These are phyloP conservation scores for Thecocarcelia acutangulata DNA, from an alignment of 2,888 invertebrate genomes.

Conservation along the genomic window DNA sequence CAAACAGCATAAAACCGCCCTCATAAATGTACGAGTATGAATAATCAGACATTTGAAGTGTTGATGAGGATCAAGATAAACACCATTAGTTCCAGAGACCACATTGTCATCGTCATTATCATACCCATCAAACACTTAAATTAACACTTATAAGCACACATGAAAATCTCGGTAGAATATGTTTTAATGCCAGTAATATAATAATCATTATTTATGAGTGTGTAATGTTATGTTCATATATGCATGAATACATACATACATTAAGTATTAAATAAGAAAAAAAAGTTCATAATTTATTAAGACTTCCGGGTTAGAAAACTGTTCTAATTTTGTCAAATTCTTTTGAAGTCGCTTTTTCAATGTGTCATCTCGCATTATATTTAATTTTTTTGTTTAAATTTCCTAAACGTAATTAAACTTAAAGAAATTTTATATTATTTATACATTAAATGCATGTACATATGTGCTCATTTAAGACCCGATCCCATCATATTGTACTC, in stretches of 20 bases:
- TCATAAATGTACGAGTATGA: slow-evolving; percentile 20
- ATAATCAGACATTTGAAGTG: background rate
- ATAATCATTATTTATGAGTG: background rate
- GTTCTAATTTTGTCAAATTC: slow-evolving; percentile 30
- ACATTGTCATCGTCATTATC: slow-evolving; percentile 2
- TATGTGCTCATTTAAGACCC: background rate
- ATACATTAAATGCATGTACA: background rate
- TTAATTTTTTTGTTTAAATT: slow-evolving; percentile 33
- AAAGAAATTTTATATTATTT: background rate
- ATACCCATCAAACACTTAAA: slow-evolving; percentile 20
- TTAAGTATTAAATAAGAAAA: background rate
- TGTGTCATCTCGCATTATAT: background rate
- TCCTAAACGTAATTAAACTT: slow-evolving; percentile 15
- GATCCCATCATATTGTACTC: background rate
- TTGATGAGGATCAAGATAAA: slow-evolving; percentile 25
- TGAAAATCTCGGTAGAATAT: background rate
- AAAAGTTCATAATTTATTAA: slow-evolving; percentile 54
- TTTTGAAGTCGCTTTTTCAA: background rate
- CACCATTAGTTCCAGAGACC: slow-evolving; percentile 1
- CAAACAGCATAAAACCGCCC: slow-evolving; percentile 30
- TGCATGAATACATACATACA: too few species aligned
- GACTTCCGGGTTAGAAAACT: slow-evolving; percentile 56
- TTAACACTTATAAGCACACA: background rate
- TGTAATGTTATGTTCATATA: background rate
- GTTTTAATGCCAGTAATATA: background rate